These are phyloP conservation scores for Acromyrmex echinatior DNA, from an alignment of 1,140 invertebrate genomes.

Conservation along the genomic window DNA sequence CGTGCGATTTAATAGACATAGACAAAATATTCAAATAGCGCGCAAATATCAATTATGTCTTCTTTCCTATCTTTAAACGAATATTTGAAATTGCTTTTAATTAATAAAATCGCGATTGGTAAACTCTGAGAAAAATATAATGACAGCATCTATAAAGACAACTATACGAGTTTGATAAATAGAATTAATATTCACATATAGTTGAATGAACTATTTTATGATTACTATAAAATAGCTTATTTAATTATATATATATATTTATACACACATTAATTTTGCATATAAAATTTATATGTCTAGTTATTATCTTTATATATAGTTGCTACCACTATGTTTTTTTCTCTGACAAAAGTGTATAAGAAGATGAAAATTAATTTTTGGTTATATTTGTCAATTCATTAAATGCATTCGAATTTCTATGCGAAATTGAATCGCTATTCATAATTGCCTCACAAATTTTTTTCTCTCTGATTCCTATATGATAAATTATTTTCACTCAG, in stretches of 20 bases:
- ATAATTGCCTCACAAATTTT: neutral
- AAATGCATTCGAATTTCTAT: constrained; percentile 8
- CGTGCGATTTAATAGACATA: neutral
- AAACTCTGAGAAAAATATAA: neutral
- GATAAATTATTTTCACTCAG: constrained; percentile 76
- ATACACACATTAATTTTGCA: too few relatives aligned
- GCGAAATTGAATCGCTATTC: neutral
- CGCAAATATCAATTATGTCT: neutral
- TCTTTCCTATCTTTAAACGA: neutral
- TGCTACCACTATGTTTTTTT: too few relatives aligned
- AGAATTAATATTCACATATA: too few relatives aligned
- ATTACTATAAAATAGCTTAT: too few relatives aligned
- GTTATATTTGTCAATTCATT: neutral
- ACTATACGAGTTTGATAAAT: too few relatives aligned
- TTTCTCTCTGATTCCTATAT: constrained; percentile 67
- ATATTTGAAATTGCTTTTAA: neutral
- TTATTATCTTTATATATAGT: too few relatives aligned
- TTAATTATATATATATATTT: too few relatives aligned
- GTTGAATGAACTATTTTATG: too few relatives aligned
- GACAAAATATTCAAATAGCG: neutral
- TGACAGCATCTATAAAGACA: too few relatives aligned
- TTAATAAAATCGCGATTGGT: neutral
- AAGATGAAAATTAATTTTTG: neutral
- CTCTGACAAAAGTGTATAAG: neutral
- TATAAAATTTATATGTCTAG: too few relatives aligned